A percentile compares a stretch with the other conserved stretches of the same genome.
These are phyloP conservation scores for Zaprionus lineosus DNA, from an alignment of 2,888 invertebrate genomes.

Conservation along the genomic window DNA sequence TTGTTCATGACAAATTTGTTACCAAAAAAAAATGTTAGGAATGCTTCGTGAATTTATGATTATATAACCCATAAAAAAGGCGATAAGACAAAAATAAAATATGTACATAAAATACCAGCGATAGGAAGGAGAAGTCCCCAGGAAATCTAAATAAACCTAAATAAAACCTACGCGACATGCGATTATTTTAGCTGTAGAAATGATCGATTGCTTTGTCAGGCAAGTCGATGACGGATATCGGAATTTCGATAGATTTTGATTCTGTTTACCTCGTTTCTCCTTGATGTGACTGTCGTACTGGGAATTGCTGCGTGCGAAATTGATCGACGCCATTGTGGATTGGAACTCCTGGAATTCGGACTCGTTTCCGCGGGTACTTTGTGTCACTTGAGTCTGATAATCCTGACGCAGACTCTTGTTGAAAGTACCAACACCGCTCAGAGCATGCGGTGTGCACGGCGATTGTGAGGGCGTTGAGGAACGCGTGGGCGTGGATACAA, in stretches of 20 bases:
- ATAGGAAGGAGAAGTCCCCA: too few relatives aligned
- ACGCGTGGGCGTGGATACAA: slow-evolving; percentile 70
- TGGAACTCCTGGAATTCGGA: slow-evolving; percentile 84
- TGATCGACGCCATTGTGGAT: slow-evolving; percentile 87
- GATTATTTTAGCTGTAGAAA: too few relatives aligned
- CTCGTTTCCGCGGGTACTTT: slow-evolving; percentile 66
- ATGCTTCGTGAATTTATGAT: too few relatives aligned
- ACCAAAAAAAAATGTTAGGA: too few relatives aligned
- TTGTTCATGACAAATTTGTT: too few relatives aligned
- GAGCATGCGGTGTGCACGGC: slow-evolving; percentile 45
- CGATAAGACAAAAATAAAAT: too few relatives aligned
- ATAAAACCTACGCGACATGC: too few relatives aligned
- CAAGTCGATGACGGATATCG: too few relatives aligned
- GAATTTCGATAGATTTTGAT: background rate
- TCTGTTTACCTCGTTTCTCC: slow-evolving; percentile 89
- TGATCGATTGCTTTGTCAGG: background rate
- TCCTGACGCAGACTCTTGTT: slow-evolving; percentile 76
- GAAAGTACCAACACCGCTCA: slow-evolving; percentile 74
- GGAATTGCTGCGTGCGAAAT: slow-evolving; percentile 89
- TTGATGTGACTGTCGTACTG: slow-evolving; percentile 94
- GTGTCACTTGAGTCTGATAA: slow-evolving; percentile 68
- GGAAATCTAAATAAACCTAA: too few relatives aligned
- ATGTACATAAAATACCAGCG: too few relatives aligned
- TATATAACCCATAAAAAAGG: too few relatives aligned
- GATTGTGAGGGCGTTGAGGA: slow-evolving; percentile 52